Percentiles rank a stretch among this genome's conserved stretches.
These are phyloP conservation scores for Brachyopa scutellaris DNA, from an alignment of 2,888 invertebrate species.

Conservation along the genomic window DNA sequence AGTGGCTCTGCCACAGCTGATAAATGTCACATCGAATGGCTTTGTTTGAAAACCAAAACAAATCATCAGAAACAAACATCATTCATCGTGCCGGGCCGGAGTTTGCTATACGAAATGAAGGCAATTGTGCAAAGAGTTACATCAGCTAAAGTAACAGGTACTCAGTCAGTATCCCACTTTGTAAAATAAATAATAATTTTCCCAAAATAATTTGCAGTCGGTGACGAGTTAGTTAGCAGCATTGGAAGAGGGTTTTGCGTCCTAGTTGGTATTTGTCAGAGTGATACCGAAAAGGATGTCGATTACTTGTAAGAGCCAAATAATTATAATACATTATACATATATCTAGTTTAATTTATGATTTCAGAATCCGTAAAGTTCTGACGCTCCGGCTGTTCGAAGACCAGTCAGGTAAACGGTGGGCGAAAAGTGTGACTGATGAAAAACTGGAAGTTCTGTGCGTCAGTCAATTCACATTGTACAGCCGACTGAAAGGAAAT, in stretches of 20 bases:
- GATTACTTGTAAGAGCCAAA: conserved; percentile 89
- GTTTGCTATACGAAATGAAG: conserved; percentile 84
- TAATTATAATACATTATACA: too few species aligned
- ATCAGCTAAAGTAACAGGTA: conserved; percentile 89
- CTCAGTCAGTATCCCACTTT: background rate
- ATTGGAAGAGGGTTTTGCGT: conserved; percentile 94
- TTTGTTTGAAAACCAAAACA: too few species aligned
- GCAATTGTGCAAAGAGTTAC: conserved; percentile 89
- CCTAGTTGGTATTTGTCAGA: conserved; percentile 90
- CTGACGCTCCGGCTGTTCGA: conserved; percentile 91
- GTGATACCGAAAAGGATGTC: conserved; percentile 90
- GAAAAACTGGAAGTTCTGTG: conserved; percentile 88
- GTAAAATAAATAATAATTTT: background rate
- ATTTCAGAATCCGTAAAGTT: conserved; percentile 88
- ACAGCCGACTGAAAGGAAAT: conserved; percentile 91
- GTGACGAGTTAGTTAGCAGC: conserved; percentile 88
- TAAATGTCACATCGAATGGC: too few species aligned
- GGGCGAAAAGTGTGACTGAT: conserved; percentile 90
- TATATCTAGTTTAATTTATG: too few species aligned
- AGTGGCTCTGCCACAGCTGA: too few species aligned
- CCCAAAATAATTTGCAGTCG: conserved; percentile 83
- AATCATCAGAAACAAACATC: too few species aligned
- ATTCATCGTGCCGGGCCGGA: too few species aligned
- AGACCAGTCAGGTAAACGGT: conserved; percentile 87
- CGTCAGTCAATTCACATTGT: conserved; percentile 93